These are phyloP conservation scores for Coracias cyanogaster DNA, from an alignment of 2,797 vertebrate species.

Conservation along the genomic window DNA sequence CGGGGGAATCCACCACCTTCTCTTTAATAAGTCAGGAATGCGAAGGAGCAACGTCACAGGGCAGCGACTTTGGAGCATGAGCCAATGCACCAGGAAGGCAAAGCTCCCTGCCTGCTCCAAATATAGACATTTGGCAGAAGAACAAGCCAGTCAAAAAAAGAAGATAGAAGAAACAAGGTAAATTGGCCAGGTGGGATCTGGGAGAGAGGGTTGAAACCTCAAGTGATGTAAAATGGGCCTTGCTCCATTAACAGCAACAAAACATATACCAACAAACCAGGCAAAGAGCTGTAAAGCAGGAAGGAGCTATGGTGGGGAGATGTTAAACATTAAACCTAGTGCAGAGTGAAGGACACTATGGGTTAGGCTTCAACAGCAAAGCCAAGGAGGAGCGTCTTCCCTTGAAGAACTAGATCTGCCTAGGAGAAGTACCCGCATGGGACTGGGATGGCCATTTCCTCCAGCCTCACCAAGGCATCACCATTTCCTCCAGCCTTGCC, in stretches of 20 bases:
- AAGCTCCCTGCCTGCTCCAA: neutral
- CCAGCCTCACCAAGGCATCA: rapidly evolving
- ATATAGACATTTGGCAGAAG: neutral
- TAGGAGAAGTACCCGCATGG: neutral
- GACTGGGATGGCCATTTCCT: neutral
- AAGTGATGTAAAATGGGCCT: neutral
- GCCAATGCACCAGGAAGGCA: neutral
- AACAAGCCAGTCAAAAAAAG: neutral
- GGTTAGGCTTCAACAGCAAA: neutral
- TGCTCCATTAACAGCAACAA: neutral
- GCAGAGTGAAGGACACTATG: neutral
- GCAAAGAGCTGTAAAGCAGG: neutral
- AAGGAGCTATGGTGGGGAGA: neutral
- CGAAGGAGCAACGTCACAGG: neutral
- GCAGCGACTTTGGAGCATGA: neutral
- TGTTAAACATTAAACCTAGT: neutral
- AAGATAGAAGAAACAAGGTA: neutral
- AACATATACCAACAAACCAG: neutral
- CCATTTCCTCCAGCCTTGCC: rapidly evolving
- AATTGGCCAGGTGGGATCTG: neutral
- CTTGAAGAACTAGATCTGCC: neutral
- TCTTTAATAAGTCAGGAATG: constrained; percentile 18
- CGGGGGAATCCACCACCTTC: neutral
- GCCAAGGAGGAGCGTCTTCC: neutral
- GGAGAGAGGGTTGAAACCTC: neutral